phyloP scores from a whole-genome alignment of 2,797 vertebrate genomes.

The Philypnodon macrostomus region DNA sequence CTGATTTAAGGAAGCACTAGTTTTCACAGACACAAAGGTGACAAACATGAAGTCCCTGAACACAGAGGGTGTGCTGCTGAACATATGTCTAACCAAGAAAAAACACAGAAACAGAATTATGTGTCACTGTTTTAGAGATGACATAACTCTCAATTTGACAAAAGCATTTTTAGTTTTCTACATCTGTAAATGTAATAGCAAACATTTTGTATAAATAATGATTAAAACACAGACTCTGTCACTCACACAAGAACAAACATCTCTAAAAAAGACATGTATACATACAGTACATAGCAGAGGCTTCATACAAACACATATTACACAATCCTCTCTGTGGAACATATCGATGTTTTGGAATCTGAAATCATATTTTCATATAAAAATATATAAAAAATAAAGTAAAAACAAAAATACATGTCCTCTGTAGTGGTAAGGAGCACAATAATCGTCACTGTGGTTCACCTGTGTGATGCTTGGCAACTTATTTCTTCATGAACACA shows the following conservation, averaged over 20 bases:
- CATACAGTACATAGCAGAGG: slow-evolving; percentile 60
- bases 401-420: slow-evolving; percentile 49
- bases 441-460: slow-evolving; percentile 33
- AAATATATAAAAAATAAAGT: slow-evolving; percentile 71
- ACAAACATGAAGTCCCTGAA: slow-evolving; percentile 58
- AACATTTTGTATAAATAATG: slow-evolving; percentile 81
- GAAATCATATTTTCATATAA: slow-evolving; percentile 72
- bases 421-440: slow-evolving; percentile 39
- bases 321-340: slow-evolving; percentile 66
- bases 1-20: slow-evolving; percentile 64
- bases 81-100: slow-evolving; percentile 21
- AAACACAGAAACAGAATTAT: slow-evolving; percentile 34
- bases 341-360: slow-evolving; percentile 64
- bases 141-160: slow-evolving; percentile 60
- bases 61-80: slow-evolving; percentile 38
- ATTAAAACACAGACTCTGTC: slow-evolving; percentile 71
- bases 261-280: slow-evolving; percentile 67
- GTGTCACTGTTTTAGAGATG: slow-evolving; percentile 48
- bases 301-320: slow-evolving; percentile 80
- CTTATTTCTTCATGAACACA: slow-evolving; percentile 32
- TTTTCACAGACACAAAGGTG: slow-evolving; percentile 67
- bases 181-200: slow-evolving; percentile 51
- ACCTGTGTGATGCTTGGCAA: slow-evolving; percentile 52
- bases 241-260: slow-evolving; percentile 68
- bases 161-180: slow-evolving; percentile 47